Evolutionary conservation across 2,113 vertebrate species (phyloP), one percentile per base, ranked within the genome.

Genomic region (Ahaetulla prasina): DNA sequence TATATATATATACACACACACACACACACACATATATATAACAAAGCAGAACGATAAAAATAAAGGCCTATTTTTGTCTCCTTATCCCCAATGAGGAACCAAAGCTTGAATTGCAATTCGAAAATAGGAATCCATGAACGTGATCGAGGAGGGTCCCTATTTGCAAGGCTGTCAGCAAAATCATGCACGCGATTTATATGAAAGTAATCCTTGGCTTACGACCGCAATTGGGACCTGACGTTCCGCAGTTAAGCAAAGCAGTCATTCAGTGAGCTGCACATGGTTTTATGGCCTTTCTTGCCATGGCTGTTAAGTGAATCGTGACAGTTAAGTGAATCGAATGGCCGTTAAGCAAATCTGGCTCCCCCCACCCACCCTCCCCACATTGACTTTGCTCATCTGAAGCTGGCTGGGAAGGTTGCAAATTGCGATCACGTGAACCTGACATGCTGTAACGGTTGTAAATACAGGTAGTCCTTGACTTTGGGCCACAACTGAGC

Each of bases 141-240:
- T 22, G 27, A 1, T 35, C 1, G 23, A 0, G 2, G 27, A 2
- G 27, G 23, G 3, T 11, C 3, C 53, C 0, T 2, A 20, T 55
- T 55, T 45, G 52, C 3, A n/a, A 30, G 23, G 16, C 11, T 27
- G 3, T 27, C 16, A 30, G 52, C n/a, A 53, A n/a, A 47, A 55
- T 30, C 45, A 47, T 57, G 39, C 39, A 4, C 47, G 14, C 4
- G n/a, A 0, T 30, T 55, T 43, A 55, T n/a, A 55, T 9, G 22
- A 9, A 63, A 27, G 57, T 30, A 2, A 3, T 63, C 11, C 27
- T 63, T 2, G 3, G 4, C 10, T 30, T 63, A 63, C 3, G 4
- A 63, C 11, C 4, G 2, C 60, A 63, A 8, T 14, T n/a, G 11
- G 4, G 60, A 4, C 60, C 60, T n/a, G 45, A 47, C 1, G 4